Evolutionary conservation across 64 coral and sea anemone species (phyloP), one percentile per base, ranked within the genome.

Genomic region (Acropora yongei): DNA sequence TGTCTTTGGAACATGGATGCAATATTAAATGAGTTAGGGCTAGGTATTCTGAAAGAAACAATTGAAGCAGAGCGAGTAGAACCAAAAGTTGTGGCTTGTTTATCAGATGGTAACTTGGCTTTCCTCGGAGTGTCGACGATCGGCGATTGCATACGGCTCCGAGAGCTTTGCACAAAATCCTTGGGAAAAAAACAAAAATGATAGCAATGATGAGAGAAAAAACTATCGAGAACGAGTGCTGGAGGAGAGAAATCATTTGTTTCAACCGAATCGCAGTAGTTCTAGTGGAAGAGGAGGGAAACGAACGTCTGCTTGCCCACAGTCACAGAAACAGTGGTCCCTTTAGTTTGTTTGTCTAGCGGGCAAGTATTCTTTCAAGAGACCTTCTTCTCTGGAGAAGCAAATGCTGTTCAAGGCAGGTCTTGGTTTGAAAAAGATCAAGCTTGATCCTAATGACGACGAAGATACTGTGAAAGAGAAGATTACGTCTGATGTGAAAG

Each of bases 11-110:
- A 4, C 67, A 92, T 92, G 90, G 90, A 86, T 40, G 1, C n/a
- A 14, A 86, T 92, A 20, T 75, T 92, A 11, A 47, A 75, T 40
- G 60, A 78, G 17, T 82, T 82, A 82, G 50, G 1, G 50, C 50
- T 55, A 55, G 77, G 78, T 48, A 81, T 55, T 82, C 30, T 93
- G 5, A 71, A 53, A 10, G 77, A 74, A 75, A 78, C 2, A 44
- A 83, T 93, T 53, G n/a, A 93, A 76, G 92, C 47, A 6, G 83
- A 93, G 77, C 66, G 78, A 82, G 76, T 93, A 10, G 68, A n/a
- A n/a, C n/a, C n/a, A n/a, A n/a, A n/a, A n/a, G n/a, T n/a, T n/a
- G n/a, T n/a, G n/a, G n/a, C n/a, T n/a, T n/a, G n/a, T n/a, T n/a
- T 80, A 5, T 82, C 92, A 74, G 86, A 93, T 63, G 75, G 76